Conservation (phyloP, 2,113 vertebrate genomes). For the Pristiophorus japonicus region DNA sequence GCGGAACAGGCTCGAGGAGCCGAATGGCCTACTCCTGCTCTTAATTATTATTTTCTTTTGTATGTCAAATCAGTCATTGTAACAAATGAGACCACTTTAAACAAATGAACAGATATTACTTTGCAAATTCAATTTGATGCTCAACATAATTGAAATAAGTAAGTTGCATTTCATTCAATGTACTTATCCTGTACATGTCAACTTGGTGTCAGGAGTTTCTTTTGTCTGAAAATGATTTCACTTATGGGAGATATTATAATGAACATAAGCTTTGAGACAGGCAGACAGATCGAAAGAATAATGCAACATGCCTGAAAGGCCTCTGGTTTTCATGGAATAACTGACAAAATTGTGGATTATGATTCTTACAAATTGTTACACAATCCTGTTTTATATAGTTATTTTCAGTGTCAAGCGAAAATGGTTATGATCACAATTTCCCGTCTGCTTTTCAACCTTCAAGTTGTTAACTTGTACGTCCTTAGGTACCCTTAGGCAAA, state of each 20-base stretch:
- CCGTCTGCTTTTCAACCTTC: background rate
- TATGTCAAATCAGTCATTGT: background rate
- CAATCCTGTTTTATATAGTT: background rate
- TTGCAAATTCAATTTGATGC: background rate
- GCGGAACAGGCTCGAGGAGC: too few species aligned
- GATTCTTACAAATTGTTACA: background rate
- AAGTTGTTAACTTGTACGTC: background rate
- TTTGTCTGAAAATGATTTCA: background rate
- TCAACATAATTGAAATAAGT: background rate
- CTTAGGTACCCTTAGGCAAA: background rate
- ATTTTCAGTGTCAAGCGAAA: background rate
- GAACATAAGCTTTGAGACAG: background rate
- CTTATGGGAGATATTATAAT: background rate
- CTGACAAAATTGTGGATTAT: background rate
- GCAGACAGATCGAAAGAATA: background rate
- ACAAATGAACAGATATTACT: background rate
- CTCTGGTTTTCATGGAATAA: background rate
- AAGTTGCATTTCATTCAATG: background rate
- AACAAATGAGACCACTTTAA: background rate
- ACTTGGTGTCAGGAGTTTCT: background rate
- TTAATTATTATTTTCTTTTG: too few species aligned
- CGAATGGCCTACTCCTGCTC: too few species aligned
- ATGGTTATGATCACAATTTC: background rate
- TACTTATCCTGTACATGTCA: background rate
- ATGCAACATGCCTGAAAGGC: background rate